Evolutionary conservation across 2,888 invertebrate genomes (phyloP).

Genomic region (Lithophane semibrunnea): DNA sequence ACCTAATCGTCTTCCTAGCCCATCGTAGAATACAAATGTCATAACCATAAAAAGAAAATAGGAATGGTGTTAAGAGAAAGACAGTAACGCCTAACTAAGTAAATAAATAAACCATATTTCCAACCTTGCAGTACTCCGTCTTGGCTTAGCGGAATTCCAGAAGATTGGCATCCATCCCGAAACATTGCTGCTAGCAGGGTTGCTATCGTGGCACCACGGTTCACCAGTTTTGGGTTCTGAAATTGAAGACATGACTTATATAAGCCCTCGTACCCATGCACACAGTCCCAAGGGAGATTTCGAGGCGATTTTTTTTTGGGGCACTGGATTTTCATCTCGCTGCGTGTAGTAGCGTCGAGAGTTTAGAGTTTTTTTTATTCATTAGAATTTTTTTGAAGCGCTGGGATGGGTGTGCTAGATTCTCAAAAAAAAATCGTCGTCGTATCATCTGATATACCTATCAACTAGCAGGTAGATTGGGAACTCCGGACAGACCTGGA

Average conservation of each 20-base stretch:
- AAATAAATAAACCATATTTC: constrained; percentile 8
- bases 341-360: neutral
- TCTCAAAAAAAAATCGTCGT: neutral
- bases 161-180: constrained; percentile 76
- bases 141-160: constrained; percentile 72
- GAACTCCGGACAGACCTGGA: neutral
- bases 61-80: neutral
- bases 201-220: constrained; percentile 81
- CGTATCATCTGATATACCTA: neutral
- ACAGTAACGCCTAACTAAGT: neutral
- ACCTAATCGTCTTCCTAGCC: neutral
- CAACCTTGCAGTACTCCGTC: constrained; percentile 79
- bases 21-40: no score
- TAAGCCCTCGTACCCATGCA: neutral
- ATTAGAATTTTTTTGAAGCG: no score
- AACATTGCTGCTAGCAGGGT: constrained; percentile 81
- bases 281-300: neutral
- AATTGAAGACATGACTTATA: constrained; percentile 29
- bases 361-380: no score
- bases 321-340: neutral
- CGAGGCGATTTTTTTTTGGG: neutral
- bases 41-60: neutral
- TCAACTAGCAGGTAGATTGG: neutral
- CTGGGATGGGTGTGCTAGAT: neutral
- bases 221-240: constrained; percentile 78